Base-by-base conservation (phyloP, 35 echinoderm and acorn worm species). In the Apostichopus californicus region DNA sequence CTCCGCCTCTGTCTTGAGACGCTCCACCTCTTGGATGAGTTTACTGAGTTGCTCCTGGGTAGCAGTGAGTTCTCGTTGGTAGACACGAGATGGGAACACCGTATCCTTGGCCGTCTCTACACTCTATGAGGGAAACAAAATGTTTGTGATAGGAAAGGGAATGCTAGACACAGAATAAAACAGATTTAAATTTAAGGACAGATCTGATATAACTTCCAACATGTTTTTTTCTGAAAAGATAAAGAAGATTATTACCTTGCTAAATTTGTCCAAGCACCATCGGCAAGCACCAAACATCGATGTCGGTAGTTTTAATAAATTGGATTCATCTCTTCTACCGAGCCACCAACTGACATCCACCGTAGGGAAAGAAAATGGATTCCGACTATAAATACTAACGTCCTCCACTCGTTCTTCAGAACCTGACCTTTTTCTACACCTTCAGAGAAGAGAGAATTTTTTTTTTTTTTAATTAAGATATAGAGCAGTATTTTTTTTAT, bases 51-150 rank as follows among this genome's bases (percentile, higher is more conserved):
- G 86, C 52, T 78, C 92, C 70, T 82, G 92, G 12, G 92, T 94
- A 18, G 92, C 86, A 68, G 56, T 53, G 25, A 94, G 92, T 77
- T 94, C 86, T 17, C 92, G 60, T 24, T 79, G 65, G 86, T 90
- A 90, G 6, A 90, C 73, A 22, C 92, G 55, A n/a, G 92, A 94
- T 78, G 92, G 92, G 79, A 90, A 94, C 72, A 94, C 87, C 1
- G 77, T 73, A 70, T 94, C 92, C 59, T 90, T 90, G 17, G 92
- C 86, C 71, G 57, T 61, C 75, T 94, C 92, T 13, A 90, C 7
- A 46, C 92, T 90, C 92, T 94, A 9, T 22, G 24, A 56, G 89
- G 61, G 10, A 87, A 57, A 61, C 58, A 46, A 8, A 61, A 61
- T 61, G 0, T 61, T 1, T 61, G 58, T 11, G 1, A 61, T 61